Evolutionary conservation across 2,888 invertebrate genomes (phyloP), one percentile per base, ranked within the genome.

Genomic region (Sussaba pulchella): DNA sequence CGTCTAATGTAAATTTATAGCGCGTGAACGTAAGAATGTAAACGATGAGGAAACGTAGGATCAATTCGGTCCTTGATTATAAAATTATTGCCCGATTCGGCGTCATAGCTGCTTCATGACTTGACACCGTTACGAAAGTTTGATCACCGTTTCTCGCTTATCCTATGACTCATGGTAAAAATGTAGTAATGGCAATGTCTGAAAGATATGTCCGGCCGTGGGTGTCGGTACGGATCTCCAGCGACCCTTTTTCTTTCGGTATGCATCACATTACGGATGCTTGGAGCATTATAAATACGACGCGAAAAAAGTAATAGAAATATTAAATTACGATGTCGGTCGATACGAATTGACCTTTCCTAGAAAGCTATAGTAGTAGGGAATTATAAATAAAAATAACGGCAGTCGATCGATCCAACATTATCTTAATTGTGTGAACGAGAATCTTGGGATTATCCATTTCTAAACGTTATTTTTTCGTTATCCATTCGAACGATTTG

Each of bases 51-150:
- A 36, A 8, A 19, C 21, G 21, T 36, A 71, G n/a, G n/a, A 57
- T 78, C 69, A 63, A 74, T 64, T 26, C n/a, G 41, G 50, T 31
- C 19, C 57, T 31, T 43, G 43, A 31, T 14, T 4, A 26, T 39
- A n/a, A 73, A 64, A 19, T 26, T 43, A 45, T 66, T 17, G 75
- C 43, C 61, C 43, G 57, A 24, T 43, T 10, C 21, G 70, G 74
- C 50, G 64, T 70, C 54, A 59, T 12, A 57, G 57, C 69, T 78
- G 73, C 69, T 70, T 52, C 36, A 75, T 70, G 79, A 75, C 43
- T 50, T 69, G 74, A 79, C 43, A 59, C 66, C 45, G 66, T 75
- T 79, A 71, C 66, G 47, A 12, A 64, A 71, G 36, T 66, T 75
- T 52, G 70, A 75, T 74, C 73, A 73, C 63, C 69, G 61, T 50